Percentiles rank a stretch among this genome's conserved stretches.
Evolutionary conservation across 2,113 vertebrate species (phyloP).

Genomic region (Python bivittatus): DNA sequence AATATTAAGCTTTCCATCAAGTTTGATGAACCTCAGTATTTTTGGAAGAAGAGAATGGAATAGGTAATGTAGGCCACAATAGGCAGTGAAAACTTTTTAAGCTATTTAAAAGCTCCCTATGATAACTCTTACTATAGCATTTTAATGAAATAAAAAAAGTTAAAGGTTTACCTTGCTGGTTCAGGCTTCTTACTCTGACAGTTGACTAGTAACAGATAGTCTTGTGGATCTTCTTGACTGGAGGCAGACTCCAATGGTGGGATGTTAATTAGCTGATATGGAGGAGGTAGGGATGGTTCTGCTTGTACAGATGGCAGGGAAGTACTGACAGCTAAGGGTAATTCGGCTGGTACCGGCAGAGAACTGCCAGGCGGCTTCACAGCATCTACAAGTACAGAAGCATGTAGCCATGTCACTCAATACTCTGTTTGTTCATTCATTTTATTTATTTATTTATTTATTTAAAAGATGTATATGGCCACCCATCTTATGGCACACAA

Average conservation of each 20-base stretch:
- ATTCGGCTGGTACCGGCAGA: conserved; percentile 78
- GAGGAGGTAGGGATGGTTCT: conserved; percentile 83
- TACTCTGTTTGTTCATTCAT: not conserved
- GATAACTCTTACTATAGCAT: not conserved
- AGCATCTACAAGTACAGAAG: conserved; percentile 71
- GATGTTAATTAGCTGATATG: conserved; percentile 91
- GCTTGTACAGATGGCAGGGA: conserved; percentile 68
- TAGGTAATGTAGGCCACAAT: not conserved
- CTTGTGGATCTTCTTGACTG: conserved; percentile 92
- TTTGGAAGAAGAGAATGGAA: conserved; percentile 1
- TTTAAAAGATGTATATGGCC: not conserved
- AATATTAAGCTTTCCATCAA: not conserved
- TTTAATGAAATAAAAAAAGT: not conserved
- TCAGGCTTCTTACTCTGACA: conserved; percentile 99
- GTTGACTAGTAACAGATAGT: conserved; percentile 95
- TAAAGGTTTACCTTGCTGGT: conserved; percentile 81
- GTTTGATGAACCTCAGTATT: not conserved
- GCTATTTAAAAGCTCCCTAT: not conserved
- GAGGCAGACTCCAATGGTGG: conserved; percentile 85
- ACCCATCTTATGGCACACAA: not conserved
- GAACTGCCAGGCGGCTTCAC: conserved; percentile 83
- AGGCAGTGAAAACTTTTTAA: not conserved
- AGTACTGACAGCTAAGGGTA: conserved; percentile 76
- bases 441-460: not conserved
- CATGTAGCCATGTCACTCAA: not conserved